Evolutionary conservation across 1,140 invertebrate genomes (phyloP).

Genomic region (Drosophila bipectinata): DNA sequence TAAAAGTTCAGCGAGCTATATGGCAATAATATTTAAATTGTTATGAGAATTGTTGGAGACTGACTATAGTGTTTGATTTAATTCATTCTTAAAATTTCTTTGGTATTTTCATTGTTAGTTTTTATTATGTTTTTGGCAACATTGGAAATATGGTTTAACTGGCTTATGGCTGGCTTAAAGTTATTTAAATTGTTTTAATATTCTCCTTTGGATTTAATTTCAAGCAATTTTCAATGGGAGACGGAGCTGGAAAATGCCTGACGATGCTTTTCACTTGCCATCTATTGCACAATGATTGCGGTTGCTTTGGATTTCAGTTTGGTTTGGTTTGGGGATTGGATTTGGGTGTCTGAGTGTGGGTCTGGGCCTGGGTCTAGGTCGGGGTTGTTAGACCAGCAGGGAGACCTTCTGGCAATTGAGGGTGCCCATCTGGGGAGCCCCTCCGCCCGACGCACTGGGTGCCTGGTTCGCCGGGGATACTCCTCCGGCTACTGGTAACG

Average conservation of each 20-base stretch:
- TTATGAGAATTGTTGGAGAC: constrained; percentile 57
- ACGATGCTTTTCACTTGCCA: constrained; percentile 23
- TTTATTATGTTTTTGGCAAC: constrained; percentile 64
- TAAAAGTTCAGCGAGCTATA: constrained; percentile 30
- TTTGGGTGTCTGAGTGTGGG: too few relatives aligned
- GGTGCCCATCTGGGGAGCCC: constrained; percentile 43
- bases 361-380: background rate
- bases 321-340: constrained; percentile 3
- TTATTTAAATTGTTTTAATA: constrained; percentile 54
- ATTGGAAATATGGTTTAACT: constrained; percentile 61
- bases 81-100: constrained; percentile 49
- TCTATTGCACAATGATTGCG: constrained; percentile 82
- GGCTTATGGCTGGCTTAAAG: constrained; percentile 51
- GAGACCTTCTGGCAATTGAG: constrained; percentile 81
- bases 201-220: constrained; percentile 43
- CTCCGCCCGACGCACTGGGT: constrained; percentile 15
- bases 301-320: constrained; percentile 32
- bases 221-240: constrained; percentile 25
- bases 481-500: constrained; percentile 15
- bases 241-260: constrained; percentile 43
- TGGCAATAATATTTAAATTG: constrained; percentile 35
- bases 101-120: constrained; percentile 46
- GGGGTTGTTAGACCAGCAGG: constrained; percentile 75
- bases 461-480: constrained; percentile 25
- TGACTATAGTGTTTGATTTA: constrained; percentile 42